Base-by-base conservation (phyloP, 2,797 vertebrate species). In the Acropternis orthonyx region DNA sequence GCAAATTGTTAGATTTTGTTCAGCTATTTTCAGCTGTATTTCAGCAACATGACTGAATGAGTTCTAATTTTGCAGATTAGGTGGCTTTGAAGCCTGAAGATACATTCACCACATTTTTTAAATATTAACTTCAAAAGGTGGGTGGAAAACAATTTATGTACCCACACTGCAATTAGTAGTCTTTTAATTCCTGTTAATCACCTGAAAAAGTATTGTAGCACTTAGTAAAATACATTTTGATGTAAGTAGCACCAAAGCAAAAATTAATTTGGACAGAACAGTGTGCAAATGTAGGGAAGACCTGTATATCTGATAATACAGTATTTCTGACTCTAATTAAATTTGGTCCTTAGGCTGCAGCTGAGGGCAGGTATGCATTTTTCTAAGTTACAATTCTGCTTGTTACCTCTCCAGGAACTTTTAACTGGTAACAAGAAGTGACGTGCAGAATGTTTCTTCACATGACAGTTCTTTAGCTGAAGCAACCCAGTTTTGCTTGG, bases 101-200 rank as follows among this genome's bases (percentile, higher is more conserved):
- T 1, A 55, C 0, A 58, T 3, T 8, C 7, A n/a, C 10, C 43
- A 43, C 3, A 5, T 51, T 63, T 67, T 43, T 43, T 6, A 3
- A 39, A 39, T 26, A 28, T 27, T 4, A 37, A 21, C 20, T 65
- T 63, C 15, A 55, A 41, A 88, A 89, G 32, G 21, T 14, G 2
- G 3, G 17, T 72, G 7, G 49, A 56, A 89, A 91, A 72, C 8
- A 32, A n/a, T 21, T 49, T 14, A 46, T 27, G 22, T 21, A 68
- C 18, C 23, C 44, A 49, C 34, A 34, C 5, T 22, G 18, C 61
- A 72, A 39, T 27, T 43, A 68, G 9, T 24, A 14, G 24, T 56
- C 43, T 77, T 34, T 32, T 41, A 52, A 48, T 68, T 71, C 67
- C 32, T 68, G 59, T 67, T 72, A 34, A 88, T 37, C 20, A 24